These are phyloP conservation scores for Oncorhynchus tshawytscha DNA, from an alignment of 2,113 vertebrate genomes.

Conservation along the genomic window DNA sequence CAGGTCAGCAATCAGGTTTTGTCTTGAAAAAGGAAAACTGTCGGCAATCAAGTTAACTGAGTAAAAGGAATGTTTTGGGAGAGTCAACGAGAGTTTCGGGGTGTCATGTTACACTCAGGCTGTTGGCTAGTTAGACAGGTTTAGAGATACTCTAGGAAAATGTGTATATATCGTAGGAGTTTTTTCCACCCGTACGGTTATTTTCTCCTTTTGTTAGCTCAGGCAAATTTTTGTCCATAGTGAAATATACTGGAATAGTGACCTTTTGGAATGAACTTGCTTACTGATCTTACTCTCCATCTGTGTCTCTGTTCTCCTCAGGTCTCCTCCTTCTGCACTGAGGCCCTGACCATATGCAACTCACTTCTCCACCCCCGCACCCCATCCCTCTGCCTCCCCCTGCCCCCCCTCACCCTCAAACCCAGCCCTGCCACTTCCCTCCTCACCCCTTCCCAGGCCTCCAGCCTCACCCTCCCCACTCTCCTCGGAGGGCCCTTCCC, in stretches of 20 bases:
- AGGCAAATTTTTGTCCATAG: neutral
- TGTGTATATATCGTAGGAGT: no score
- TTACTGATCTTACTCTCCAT: neutral
- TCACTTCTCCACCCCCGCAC: conserved; percentile 82
- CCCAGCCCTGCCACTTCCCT: conserved; percentile 53
- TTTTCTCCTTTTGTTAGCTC: neutral
- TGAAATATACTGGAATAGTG: neutral
- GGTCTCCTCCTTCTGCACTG: conserved; percentile 85
- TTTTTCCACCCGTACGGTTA: neutral
- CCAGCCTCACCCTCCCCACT: conserved; percentile 60
- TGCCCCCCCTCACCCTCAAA: conserved; percentile 72
- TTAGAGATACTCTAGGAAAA: no score
- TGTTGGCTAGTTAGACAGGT: no score
- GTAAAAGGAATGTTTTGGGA: no score
- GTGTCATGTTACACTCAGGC: no score
- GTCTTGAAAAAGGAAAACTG: no score
- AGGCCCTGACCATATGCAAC: conserved; percentile 82
- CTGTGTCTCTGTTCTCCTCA: conserved; percentile 40
- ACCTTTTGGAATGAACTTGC: neutral
- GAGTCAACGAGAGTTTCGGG: no score
- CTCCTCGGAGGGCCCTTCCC: conserved; percentile 68
- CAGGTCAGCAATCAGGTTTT: no score
- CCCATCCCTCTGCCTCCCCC: conserved; percentile 74
- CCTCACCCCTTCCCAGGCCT: conserved; percentile 61
- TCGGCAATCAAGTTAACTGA: no score